Conservation (phyloP, 1,140 invertebrate genomes). For the Spodoptera frugiperda region DNA sequence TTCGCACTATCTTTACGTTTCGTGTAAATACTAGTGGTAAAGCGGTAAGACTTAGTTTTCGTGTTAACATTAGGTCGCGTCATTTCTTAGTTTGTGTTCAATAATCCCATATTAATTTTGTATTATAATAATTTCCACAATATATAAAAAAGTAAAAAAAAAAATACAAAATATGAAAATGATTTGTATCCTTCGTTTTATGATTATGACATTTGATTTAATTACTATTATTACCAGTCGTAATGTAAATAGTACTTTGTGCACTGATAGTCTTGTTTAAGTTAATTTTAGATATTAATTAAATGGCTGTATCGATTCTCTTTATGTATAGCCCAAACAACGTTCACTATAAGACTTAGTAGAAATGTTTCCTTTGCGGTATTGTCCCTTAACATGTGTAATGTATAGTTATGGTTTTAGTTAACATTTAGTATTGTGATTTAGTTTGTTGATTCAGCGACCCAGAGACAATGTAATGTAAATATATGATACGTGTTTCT, state of each 20-base stretch:
- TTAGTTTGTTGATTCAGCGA: slow-evolving; percentile 56
- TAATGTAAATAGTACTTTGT: slow-evolving; percentile 80
- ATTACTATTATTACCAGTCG: slow-evolving; percentile 69
- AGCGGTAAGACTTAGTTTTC: slow-evolving; percentile 66
- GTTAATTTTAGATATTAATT: slow-evolving; percentile 71
- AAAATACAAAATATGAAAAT: slow-evolving; percentile 68
- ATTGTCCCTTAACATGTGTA: slow-evolving; percentile 58
- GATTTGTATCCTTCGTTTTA: slow-evolving; percentile 63
- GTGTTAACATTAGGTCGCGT: slow-evolving; percentile 60
- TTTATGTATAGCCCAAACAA: slow-evolving; percentile 67
- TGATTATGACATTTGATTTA: slow-evolving; percentile 60
- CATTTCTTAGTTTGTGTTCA: slow-evolving; percentile 73
- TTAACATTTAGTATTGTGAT: slow-evolving; percentile 66
- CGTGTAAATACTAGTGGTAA: slow-evolving; percentile 72
- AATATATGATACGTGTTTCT: slow-evolving; percentile 79
- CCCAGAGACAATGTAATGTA: slow-evolving; percentile 70
- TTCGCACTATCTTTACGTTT: slow-evolving; percentile 53
- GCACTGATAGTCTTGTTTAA: slow-evolving; percentile 81
- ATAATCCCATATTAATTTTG: slow-evolving; percentile 65
- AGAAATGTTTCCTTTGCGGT: slow-evolving; percentile 65
- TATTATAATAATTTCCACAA: slow-evolving; percentile 68
- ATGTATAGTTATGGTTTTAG: slow-evolving; percentile 69
- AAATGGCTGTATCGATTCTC: slow-evolving; percentile 77
- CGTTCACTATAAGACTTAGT: slow-evolving; percentile 69
- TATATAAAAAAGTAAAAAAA: slow-evolving; percentile 75